Conservation (phyloP, 2,113 vertebrate genomes). For the Pontoporia blainvillei region DNA sequence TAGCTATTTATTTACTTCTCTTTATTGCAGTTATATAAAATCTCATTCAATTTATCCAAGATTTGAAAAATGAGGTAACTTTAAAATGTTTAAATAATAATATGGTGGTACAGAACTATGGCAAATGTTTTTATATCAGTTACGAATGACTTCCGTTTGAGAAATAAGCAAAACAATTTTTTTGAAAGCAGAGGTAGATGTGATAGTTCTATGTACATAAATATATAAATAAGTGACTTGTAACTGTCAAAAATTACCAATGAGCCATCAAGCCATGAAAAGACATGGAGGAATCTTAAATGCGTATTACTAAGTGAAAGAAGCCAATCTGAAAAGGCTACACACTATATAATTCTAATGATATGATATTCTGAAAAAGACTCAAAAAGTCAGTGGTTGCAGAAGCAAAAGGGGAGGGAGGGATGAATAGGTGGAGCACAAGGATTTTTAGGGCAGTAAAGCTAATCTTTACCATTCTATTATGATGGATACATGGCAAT, state of each 20-base stretch:
- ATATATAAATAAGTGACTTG: neutral
- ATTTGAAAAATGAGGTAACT: neutral
- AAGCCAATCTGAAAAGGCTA: neutral
- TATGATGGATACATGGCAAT: neutral
- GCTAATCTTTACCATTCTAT: neutral
- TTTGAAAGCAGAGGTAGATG: neutral
- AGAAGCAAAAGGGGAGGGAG: neutral
- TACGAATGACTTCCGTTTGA: neutral
- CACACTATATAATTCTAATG: neutral
- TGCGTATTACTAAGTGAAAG: neutral
- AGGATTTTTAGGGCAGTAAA: neutral
- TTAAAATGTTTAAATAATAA: constrained; percentile 28
- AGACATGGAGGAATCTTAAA: neutral
- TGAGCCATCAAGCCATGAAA: neutral
- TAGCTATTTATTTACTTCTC: neutral
- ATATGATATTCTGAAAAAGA: neutral
- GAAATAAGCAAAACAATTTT: neutral
- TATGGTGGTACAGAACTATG: neutral
- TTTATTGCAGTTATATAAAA: neutral
- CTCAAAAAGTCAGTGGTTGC: neutral
- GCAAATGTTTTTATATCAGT: neutral
- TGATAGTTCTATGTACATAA: neutral
- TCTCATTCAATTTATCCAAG: neutral
- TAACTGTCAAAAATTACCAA: neutral
- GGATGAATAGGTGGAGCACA: neutral